Evolutionary conservation across 1,140 invertebrate species (phyloP), one percentile per base, ranked within the genome.

Genomic region (Phenacoccus solenopsis): DNA sequence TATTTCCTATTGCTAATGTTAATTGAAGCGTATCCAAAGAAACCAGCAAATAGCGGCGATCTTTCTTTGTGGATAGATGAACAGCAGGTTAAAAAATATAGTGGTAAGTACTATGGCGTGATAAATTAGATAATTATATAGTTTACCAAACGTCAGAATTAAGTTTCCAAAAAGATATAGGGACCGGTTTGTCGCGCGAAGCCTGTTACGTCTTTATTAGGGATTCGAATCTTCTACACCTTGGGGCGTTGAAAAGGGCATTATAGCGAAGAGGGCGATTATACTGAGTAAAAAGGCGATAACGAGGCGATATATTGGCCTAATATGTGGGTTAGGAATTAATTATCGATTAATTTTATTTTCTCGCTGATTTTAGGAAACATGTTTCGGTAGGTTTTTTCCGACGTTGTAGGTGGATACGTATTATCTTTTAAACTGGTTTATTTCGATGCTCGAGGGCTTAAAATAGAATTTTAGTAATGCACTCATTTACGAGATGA

Each of bases 21-120:
- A 64, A 64, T 27, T 64, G 25, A 27, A 24, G 25, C 59, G 22
- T 25, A 64, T 25, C 21, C 25, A 64, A 27, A 64, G 25, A 64
- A 25, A 64, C 59, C 59, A 64, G 9, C 32, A 9, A 24, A 25
- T 22, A 74, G 76, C 73, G 84, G 84, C 57, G 88, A 90, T 77
- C 83, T 93, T 38, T 90, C 90, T 27, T 81, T 94, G 28, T 94
- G 90, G 90, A 92, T 94, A 74, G 90, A 91, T 77, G 87, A 90
- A 74, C 87, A 90, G 73, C 90, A 93, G 81, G 89, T 93, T 21
- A 90, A 91, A 80, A 89, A 90, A 85, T 89, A 93, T 74, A 92
- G 89, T 78, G 91, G 91, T 93, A 78, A 81, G 83, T 81, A 68
- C 1, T 56, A 67, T 12, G 22, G n/a, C 22, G 32, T 27, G n/a